Evolutionary conservation across 2,797 vertebrate genomes (phyloP).

Genomic region (Syngnathus acus): DNA sequence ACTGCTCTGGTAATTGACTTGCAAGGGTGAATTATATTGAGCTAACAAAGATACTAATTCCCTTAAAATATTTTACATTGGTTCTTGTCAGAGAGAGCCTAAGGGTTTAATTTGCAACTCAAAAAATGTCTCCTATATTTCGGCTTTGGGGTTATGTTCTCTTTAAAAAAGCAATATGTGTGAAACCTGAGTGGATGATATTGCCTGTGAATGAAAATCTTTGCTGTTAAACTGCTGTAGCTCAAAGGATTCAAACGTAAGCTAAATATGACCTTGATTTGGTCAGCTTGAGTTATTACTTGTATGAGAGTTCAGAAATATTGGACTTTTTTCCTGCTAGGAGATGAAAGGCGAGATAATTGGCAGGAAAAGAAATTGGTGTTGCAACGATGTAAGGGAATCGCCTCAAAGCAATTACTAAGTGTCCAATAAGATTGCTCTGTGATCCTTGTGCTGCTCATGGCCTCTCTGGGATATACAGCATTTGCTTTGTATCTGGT

Average conservation of each 20-base stretch:
- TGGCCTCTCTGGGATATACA: neutral
- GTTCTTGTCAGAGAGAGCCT: neutral
- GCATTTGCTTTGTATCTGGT: neutral
- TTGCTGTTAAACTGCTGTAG: neutral
- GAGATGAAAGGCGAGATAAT: conserved; percentile 2
- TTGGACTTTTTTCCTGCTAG: neutral
- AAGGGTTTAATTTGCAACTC: neutral
- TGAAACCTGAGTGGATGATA: neutral
- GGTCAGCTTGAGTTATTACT: neutral
- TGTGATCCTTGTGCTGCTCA: neutral
- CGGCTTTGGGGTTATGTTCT: neutral
- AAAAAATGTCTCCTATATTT: neutral
- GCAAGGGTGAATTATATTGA: neutral
- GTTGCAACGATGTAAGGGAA: neutral
- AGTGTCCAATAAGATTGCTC: neutral
- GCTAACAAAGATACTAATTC: neutral
- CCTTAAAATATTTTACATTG: neutral
- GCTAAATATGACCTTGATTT: neutral
- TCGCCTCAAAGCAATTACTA: neutral
- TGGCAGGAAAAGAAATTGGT: neutral
- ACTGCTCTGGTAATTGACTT: neutral
- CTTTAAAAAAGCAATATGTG: neutral
- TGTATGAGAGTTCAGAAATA: neutral
- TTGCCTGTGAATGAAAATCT: neutral
- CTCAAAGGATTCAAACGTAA: neutral